Evolutionary conservation across 1,140 invertebrate species (phyloP).

Genomic region (Dreissena polymorpha): DNA sequence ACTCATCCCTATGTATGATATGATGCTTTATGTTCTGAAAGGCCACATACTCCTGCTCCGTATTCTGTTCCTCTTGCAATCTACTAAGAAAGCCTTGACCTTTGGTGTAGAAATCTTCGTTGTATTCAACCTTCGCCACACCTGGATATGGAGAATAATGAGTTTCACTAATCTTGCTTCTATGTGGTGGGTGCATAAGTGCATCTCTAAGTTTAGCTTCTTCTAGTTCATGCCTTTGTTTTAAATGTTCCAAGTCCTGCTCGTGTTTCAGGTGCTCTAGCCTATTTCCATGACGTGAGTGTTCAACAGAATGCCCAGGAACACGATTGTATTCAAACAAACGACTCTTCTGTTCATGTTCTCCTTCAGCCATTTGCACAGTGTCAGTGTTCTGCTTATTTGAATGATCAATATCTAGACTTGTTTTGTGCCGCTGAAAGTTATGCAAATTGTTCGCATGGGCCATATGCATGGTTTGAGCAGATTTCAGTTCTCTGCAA

Average conservation of each 20-base stretch:
- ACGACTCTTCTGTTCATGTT: too few species aligned
- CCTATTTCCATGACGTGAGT: too few species aligned
- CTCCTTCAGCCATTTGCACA: too few species aligned
- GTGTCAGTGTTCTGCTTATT: neutral
- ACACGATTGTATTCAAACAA: too few species aligned
- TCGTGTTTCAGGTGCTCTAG: too few species aligned
- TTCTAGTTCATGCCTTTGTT: too few species aligned
- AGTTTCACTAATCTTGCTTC: slow-evolving; percentile 5
- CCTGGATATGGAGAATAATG: neutral
- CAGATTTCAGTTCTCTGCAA: slow-evolving; percentile 19
- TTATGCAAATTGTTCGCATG: neutral
- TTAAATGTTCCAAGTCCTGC: too few species aligned
- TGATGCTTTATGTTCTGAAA: slow-evolving; percentile 29
- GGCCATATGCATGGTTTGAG: slow-evolving; percentile 16
- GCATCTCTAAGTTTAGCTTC: too few species aligned
- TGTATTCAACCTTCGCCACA: neutral
- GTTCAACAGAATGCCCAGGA: too few species aligned
- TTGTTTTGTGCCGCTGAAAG: neutral
- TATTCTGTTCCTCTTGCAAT: neutral
- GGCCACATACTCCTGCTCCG: slow-evolving; percentile 1
- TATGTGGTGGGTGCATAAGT: neutral
- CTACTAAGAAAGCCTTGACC: slow-evolving; percentile 7
- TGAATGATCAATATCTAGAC: neutral
- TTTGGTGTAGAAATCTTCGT: slow-evolving; percentile 2
- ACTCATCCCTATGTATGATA: neutral